Conservation (phyloP, 2,113 vertebrate genomes). For the Australoheros scitulus region DNA sequence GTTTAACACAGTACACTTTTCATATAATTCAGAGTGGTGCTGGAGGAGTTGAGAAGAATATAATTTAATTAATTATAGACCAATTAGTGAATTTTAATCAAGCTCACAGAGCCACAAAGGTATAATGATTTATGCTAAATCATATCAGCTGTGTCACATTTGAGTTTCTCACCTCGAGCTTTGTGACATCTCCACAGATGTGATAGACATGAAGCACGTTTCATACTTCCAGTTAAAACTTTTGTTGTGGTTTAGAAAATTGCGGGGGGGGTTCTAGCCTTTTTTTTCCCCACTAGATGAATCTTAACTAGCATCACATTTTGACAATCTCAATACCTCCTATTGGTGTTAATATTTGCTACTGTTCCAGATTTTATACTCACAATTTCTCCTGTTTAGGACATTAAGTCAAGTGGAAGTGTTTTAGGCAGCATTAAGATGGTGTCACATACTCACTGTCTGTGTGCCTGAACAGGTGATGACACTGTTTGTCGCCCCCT, state of each 20-base stretch:
- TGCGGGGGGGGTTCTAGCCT: not conserved
- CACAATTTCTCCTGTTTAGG: not conserved
- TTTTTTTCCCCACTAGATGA: not conserved
- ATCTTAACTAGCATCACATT: not conserved
- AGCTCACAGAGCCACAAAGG: not conserved
- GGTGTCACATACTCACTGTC: not conserved
- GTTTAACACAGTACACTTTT: not conserved
- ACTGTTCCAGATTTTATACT: not conserved
- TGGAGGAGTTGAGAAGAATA: not conserved
- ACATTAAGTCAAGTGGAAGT: constrained; percentile 2
- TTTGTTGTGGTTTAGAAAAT: not conserved
- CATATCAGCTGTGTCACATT: not conserved
- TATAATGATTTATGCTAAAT: not conserved
- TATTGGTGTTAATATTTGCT: not conserved
- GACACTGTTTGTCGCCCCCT: constrained; percentile 65
- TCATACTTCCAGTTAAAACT: not conserved
- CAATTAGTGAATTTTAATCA: not conserved
- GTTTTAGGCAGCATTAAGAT: not conserved
- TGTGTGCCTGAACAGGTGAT: constrained; percentile 56
- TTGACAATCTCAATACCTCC: not conserved
- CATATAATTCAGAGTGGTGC: not conserved
- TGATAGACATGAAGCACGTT: not conserved
- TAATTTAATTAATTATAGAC: not conserved
- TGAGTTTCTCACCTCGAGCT: not conserved
- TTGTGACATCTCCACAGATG: not conserved